A percentile compares a stretch with the other conserved stretches of the same genome.
Conservation (phyloP, 2,888 invertebrate species). For the Coremacera marginata region DNA sequence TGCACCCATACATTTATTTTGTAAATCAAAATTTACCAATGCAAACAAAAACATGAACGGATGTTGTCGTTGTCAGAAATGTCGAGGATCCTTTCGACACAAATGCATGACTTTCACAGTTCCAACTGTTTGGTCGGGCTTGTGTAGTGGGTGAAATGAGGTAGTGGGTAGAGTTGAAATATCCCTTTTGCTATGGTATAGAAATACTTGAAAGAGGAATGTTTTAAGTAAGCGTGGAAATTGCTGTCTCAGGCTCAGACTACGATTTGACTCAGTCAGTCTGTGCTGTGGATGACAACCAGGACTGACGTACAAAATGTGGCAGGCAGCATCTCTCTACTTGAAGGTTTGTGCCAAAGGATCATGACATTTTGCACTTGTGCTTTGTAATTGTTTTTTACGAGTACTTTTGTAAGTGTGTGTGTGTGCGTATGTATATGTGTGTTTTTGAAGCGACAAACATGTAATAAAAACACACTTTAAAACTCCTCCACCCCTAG, state of each 20-base stretch:
- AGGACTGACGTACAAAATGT: background rate
- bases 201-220: background rate
- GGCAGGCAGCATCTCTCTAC: constrained; percentile 1
- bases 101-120: constrained; percentile 47
- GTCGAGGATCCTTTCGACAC: constrained; percentile 42
- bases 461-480: constrained; percentile 6
- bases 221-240: background rate
- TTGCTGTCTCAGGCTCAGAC: background rate
- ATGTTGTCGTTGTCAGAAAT: constrained; percentile 32
- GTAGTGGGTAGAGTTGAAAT: background rate
- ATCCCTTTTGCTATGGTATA: background rate
- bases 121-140: background rate
- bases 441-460: background rate
- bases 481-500: background rate
- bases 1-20: constrained; percentile 20
- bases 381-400: no score
- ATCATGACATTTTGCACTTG: constrained; percentile 19
- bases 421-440: background rate
- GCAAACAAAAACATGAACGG: constrained; percentile 24
- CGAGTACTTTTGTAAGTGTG: background rate
- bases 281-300: constrained; percentile 12
- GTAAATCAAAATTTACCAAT: constrained; percentile 31
- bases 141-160: no score
- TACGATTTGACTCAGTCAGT: background rate
- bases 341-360: background rate